phyloP scores from a whole-genome alignment of 2,888 invertebrate genomes.

The Poecilus cupreus region DNA sequence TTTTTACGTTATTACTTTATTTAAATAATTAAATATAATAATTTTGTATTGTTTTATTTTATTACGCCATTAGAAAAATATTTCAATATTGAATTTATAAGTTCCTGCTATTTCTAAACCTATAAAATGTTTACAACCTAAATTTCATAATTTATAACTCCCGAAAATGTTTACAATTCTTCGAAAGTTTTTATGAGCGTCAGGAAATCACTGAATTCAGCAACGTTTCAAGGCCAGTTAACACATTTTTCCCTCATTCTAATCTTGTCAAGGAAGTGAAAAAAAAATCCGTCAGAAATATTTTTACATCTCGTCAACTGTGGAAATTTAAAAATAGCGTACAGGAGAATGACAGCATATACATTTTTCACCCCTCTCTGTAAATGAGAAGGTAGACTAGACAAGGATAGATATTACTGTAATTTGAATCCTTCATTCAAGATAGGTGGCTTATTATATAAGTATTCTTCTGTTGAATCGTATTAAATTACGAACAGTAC shows the following conservation, averaged over 20 bases:
- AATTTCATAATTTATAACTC: background rate
- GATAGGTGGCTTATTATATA: background rate
- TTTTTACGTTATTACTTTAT: background rate
- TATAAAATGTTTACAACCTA: background rate
- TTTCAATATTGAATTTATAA: background rate
- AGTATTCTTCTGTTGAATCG: background rate
- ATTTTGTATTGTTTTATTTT: too few species aligned
- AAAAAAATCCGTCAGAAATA: conserved; percentile 23
- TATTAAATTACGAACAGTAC: too few species aligned
- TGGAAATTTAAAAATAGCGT: conserved; percentile 11
- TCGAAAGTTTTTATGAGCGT: background rate
- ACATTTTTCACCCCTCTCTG: background rate
- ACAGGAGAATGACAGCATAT: background rate
- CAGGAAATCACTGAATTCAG: background rate
- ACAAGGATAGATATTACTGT: background rate
- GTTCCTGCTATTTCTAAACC: background rate
- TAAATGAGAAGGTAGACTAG: background rate
- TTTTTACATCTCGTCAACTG: conserved; percentile 4
- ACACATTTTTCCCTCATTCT: too few species aligned
- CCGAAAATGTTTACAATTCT: background rate
- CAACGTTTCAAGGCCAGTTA: background rate
- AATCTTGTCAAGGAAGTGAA: conserved; percentile 10
- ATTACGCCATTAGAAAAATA: background rate
- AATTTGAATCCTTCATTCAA: background rate
- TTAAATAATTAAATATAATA: too few species aligned